phyloP scores from a whole-genome alignment of 2,113 vertebrate species.

The Phalacrocorax carbo region DNA sequence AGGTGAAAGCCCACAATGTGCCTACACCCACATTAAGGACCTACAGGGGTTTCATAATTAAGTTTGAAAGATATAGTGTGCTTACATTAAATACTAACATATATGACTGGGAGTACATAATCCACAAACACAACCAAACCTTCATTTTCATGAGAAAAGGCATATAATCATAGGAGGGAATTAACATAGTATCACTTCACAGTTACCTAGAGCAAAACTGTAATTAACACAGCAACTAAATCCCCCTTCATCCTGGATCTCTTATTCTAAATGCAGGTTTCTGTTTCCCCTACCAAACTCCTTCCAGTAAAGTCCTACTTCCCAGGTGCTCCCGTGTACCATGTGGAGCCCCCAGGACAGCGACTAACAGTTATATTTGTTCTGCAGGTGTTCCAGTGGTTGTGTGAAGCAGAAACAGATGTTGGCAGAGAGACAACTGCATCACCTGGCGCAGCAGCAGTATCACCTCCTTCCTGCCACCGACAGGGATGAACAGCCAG shows the following conservation, averaged over 20 bases:
- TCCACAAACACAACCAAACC: not conserved
- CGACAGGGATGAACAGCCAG: not conserved
- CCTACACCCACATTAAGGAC: rapidly evolving
- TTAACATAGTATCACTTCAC: not conserved
- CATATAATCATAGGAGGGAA: not conserved
- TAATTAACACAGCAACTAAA: not conserved
- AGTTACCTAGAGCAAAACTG: not conserved
- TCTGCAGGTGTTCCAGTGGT: not conserved
- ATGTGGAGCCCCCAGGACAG: not conserved
- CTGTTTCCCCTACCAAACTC: not conserved
- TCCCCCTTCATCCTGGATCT: not conserved
- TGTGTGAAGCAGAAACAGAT: not conserved
- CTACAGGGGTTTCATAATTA: not conserved
- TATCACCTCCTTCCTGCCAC: not conserved
- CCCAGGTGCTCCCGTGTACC: rapidly evolving
- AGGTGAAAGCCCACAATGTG: not conserved
- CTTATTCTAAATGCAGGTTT: not conserved
- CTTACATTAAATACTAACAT: not conserved
- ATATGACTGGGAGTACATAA: not conserved
- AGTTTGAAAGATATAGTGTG: not conserved
- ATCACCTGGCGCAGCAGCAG: not conserved
- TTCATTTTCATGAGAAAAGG: not conserved
- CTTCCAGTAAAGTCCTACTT: not conserved
- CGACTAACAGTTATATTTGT: rapidly evolving
- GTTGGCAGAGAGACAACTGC: not conserved